Conservation (phyloP, 2,113 vertebrate species). For the Alexandromys fortis region DNA sequence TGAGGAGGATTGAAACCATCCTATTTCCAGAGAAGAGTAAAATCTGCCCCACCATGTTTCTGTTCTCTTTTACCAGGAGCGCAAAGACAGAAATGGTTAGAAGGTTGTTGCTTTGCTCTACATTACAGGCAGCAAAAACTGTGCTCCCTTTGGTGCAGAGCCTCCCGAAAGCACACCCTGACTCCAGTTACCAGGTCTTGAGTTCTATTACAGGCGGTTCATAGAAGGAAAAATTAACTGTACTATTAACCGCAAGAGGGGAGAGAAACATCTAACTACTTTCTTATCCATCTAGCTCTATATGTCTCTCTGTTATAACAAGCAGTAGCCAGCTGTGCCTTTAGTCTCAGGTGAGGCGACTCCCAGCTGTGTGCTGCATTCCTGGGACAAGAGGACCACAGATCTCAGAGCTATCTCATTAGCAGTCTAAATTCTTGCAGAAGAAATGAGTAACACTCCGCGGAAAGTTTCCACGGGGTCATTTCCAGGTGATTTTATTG, state of each 20-base stretch:
- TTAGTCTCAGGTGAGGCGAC: background rate
- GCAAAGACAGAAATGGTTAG: slow-evolving; percentile 64
- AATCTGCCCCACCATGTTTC: slow-evolving; percentile 73
- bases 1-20: slow-evolving; percentile 86
- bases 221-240: slow-evolving; percentile 13
- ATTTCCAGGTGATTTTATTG: background rate
- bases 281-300: background rate
- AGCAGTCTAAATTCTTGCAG: background rate
- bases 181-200: background rate
- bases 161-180: background rate
- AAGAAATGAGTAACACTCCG: background rate
- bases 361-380: background rate
- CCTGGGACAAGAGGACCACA: background rate
- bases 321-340: background rate
- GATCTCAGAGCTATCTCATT: background rate
- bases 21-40: slow-evolving; percentile 76
- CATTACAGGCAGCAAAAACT: background rate
- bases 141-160: background rate
- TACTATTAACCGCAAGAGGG: background rate
- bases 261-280: background rate
- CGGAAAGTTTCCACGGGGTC: background rate
- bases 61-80: slow-evolving; percentile 73
- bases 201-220: slow-evolving; percentile 36
- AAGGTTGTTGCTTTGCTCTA: slow-evolving; percentile 18
- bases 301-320: background rate